Percentiles rank a stretch among this genome's conserved stretches.
Evolutionary conservation across 2,113 vertebrate species (phyloP).

Genomic region (Sinocyclocheilus maitianheensis): DNA sequence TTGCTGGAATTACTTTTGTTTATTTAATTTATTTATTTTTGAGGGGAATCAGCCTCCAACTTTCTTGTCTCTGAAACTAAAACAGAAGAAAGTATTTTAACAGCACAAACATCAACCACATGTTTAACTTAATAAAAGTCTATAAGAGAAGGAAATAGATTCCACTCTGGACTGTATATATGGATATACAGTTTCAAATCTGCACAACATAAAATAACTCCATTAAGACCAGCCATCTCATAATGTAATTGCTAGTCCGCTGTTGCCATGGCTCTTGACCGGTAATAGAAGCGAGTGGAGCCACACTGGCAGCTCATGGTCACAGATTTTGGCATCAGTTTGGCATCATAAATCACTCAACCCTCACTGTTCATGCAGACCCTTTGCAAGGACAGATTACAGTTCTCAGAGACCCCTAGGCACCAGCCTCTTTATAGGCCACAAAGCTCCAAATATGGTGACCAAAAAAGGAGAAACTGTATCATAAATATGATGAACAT

Average conservation of each 20-base stretch:
- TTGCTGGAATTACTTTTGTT: no score
- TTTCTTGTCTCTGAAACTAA: background rate
- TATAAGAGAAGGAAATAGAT: conserved; percentile 5
- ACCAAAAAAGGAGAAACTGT: background rate
- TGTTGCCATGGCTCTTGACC: background rate
- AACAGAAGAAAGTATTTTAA: background rate
- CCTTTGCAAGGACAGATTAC: conserved; percentile 11
- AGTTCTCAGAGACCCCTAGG: background rate
- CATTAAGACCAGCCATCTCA: conserved; percentile 17
- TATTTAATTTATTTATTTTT: no score
- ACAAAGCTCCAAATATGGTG: background rate
- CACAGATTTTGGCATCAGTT: conserved; percentile 24
- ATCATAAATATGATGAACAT: background rate
- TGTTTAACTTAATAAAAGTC: background rate
- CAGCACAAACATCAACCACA: background rate
- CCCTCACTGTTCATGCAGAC: background rate
- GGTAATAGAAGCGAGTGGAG: background rate
- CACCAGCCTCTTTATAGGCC: background rate
- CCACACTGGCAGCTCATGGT: conserved; percentile 4
- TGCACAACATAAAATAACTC: background rate
- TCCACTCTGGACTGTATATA: background rate
- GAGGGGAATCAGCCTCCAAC: background rate
- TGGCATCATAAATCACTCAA: conserved; percentile 13
- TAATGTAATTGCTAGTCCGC: conserved; percentile 11
- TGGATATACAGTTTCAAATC: background rate